phyloP scores from a whole-genome alignment of 1,140 invertebrate species.

The Leptopilina clavipes region DNA sequence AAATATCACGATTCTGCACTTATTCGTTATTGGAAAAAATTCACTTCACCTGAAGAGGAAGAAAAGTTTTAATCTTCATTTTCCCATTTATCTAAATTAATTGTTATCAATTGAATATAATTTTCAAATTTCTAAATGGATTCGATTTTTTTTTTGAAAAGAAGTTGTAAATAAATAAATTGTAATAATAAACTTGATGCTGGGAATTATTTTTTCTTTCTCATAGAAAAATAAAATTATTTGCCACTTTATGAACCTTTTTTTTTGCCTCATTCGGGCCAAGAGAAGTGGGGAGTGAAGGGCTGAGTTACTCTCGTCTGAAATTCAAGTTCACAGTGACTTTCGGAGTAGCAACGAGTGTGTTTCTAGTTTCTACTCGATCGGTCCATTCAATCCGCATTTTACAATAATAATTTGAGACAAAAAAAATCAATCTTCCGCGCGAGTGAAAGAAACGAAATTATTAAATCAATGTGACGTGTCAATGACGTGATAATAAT shows the following conservation, averaged over 20 bases:
- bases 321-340: conserved; percentile 12
- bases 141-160: no score
- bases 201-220: no score
- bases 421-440: not conserved
- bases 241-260: not conserved
- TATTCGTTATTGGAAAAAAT: no score
- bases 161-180: no score
- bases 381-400: not conserved
- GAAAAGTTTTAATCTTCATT: no score
- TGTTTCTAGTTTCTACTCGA: not conserved
- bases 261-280: not conserved
- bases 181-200: no score
- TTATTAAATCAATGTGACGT: not conserved
- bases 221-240: not conserved
- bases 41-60: no score
- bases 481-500: conserved; percentile 1
- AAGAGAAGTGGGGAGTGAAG: conserved; percentile 2
- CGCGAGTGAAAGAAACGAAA: not conserved
- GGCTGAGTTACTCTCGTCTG: not conserved
- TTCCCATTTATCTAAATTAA: no score
- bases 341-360: conserved; percentile 26
- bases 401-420: not conserved
- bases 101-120: no score
- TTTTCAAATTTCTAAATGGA: no score
- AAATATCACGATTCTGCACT: not conserved